Base-by-base conservation (phyloP, 2,797 vertebrate species). In the Oryzias dopingdopingensis region DNA sequence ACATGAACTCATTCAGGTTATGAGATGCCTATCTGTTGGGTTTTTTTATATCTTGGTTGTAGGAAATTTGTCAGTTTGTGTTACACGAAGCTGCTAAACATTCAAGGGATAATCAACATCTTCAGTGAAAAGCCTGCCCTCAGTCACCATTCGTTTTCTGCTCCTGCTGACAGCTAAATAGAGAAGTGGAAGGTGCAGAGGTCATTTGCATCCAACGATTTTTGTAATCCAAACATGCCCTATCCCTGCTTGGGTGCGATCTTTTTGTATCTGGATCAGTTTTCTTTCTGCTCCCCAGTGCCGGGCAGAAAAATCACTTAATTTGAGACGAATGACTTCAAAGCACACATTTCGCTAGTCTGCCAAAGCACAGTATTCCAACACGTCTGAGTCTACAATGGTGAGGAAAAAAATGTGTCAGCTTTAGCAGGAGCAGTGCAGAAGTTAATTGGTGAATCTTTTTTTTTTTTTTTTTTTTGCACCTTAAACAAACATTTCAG, bases 401-500 rank as follows among this genome's bases (percentile, higher is more conserved):
- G 76, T 68, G 72, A 77, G 64, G 66, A 60, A 68, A 65, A 48
- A 37, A 65, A 86, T 80, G 82, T 57, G 76, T 85, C 83, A 77
- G 76, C 48, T 42, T 78, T 85, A 80, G 81, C 82, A 84, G 74
- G 71, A 82, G 77, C 67, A 48, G 52, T 18, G 56, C 62, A 74
- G 46, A 81, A 79, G 65, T 83, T 83, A 72, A 83, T 67, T 70
- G 49, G 79, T 84, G 75, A 81, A 79, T 85, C 26, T 72, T 56
- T 54, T 74, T 49, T 22, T 22, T 54, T 74, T 49, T 22, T 22
- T 68, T 41, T 76, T 63, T 70, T 76, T 80, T 64, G 65, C 76
- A 80, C 77, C 80, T 78, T 68, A 83, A 86, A 84, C 81, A 86
- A 82, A 79, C 79, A 63, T 80, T 77, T 50, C n/a, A 51, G 47